Base-by-base conservation (phyloP, 2,797 vertebrate genomes). In the Rhinoraja longicauda region DNA sequence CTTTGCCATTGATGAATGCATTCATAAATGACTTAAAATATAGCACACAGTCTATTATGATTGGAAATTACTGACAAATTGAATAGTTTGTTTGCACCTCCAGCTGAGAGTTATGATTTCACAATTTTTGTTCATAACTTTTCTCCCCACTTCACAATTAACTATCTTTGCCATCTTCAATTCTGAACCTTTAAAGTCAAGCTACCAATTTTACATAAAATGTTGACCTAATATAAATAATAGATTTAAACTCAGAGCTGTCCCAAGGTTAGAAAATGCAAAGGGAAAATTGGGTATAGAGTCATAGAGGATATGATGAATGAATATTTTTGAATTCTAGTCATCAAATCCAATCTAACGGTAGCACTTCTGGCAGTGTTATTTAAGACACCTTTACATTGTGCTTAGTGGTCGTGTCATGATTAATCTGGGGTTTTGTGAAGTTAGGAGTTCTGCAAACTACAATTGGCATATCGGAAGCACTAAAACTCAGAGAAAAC, bases 41-140 rank as follows among this genome's bases (percentile, higher is more conserved):
- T 6, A 24, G 24, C 4, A 70, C 70, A 21, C 70, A 73, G 70
- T 6, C 70, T 21, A 6, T 73, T 21, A 24, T 73, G 70, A 26
- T 73, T 73, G 70, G 3, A 73, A 73, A 73, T 73, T 24, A 12
- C 19, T 21, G 3, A 24, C 70, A 21, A 73, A 21, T 88, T 67
- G 59, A 88, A 67, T 67, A 88, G 88, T 88, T 88, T 88, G 59
- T 67, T 88, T 67, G 59, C 88, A 64, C 59, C 19, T 5, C 57
- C 29, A 15, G 24, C 81, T 84, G 29, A 29, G n/a, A 67, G 59
- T 19, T 36, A 32, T 9, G 0, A 64, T 10, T n/a, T 67, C n/a
- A 88, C 32, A 88, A 64, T 67, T n/a, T 82, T 36, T 88, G 21
- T 64, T 88, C n/a, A 7, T 86, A 32, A 88, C 12, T n/a, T 10